Base-by-base conservation (phyloP, 92 coral and sea anemone species). In the Blastomussa wellsi region DNA sequence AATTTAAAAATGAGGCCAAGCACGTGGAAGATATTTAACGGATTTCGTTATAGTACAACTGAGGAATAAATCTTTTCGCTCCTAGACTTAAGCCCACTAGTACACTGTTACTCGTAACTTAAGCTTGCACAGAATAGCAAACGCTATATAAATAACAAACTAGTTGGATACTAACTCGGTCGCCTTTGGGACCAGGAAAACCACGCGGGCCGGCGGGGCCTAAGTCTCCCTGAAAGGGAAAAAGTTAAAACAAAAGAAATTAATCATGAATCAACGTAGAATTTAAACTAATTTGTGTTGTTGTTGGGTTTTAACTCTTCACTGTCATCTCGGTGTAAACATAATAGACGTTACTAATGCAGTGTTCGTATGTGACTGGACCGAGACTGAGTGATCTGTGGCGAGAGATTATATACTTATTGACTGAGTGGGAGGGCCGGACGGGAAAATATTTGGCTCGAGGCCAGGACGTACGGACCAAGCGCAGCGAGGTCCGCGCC, bases 161-260 rank as follows among this genome's bases (percentile, higher is more conserved):
- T 12, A 31, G 11, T 74, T 24, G 4, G 24, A 70, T 69, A 81
- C 82, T 70, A 24, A 92, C 94, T 86, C 88, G 82, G 70, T 92
- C 85, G 71, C 94, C 94, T 87, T 92, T 92, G 22, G 90, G 90
- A 51, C 97, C 97, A 11, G 93, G 85, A 48, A 89, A 83, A 16
- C 97, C 97, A 9, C 84, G 86, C 6, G 94, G 84, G 4, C 97
- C 97, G 37, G 87, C 74, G 32, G 92, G 90, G 17, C 97, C 97
- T 68, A 57, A 75, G n/a, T 89, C 94, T 35, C 94, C 94, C 92
- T 91, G 35, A 2, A 17, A 71, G 55, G 60, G 44, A 90, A 51
- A 86, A n/a, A 39, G 33, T 37, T 22, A 2, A 37, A 39, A 39
- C 32, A 20, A 41, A 12, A n/a, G n/a, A n/a, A n/a, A n/a, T n/a